Base-by-base conservation (phyloP, 2,888 invertebrate species). In the Hemithea aestivaria region DNA sequence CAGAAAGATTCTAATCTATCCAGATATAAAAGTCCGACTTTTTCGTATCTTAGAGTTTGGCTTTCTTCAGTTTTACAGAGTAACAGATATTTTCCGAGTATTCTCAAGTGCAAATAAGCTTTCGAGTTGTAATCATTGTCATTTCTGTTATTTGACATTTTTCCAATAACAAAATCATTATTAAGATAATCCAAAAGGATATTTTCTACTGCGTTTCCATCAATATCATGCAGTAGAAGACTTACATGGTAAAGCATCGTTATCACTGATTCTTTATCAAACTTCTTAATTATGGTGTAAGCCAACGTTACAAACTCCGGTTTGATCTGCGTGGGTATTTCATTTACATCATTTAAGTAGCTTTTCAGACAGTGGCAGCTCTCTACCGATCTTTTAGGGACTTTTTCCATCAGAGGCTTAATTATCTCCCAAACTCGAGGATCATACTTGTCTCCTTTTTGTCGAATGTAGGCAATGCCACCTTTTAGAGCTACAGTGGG, bases 71-170 rank as follows among this genome's bases (percentile, higher is more conserved):
- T 56, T 47, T 58, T 57, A 28, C 65, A 57, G 1, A 73, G 27
- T 27, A 74, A 47, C 7, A 80, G 53, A 38, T 61, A 71, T 45
- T 70, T 74, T 0, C 64, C 62, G 20, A 71, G 49, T 25, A 79
- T 51, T 21, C 65, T 56, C 4, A 68, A 43, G 38, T 57, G 60
- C 11, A 67, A 27, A 5, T 1, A 4, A 3, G 6, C 22, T 24
- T 2, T 22, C 10, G 6, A 12, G 20, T 40, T 33, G 6, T 41
- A 27, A 0, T 33, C n/a, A 6, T 50, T 11, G 7, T 49, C 34
- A 2, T 58, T 40, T 6, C 44, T 28, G 7, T 45, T 34, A 1
- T 56, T 25, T 3, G 27, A 29, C 4, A 34, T 28, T 36, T 31
- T 43, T 5, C 38, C 34, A 62, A 53, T 1, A 35, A 25, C 10